A percentile compares a stretch with the other conserved stretches of the same genome.
Evolutionary conservation across 2,797 vertebrate genomes (phyloP).

Genomic region (Onychomys leucogaster): DNA sequence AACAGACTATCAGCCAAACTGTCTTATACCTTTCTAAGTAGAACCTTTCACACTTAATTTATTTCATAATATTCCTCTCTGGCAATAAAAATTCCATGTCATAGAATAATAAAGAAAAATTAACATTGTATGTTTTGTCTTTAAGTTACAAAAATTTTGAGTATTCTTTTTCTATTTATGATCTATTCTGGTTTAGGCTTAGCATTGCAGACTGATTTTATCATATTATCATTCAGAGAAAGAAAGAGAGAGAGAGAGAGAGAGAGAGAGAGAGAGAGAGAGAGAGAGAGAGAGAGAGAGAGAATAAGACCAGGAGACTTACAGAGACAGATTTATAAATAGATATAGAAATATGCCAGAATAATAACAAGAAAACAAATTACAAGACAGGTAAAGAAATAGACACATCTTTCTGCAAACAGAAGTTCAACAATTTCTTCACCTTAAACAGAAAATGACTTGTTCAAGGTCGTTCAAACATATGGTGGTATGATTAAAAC

Average conservation of each 20-base stretch:
- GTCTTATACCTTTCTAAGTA: neutral
- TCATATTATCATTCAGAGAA: neutral
- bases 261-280: neutral
- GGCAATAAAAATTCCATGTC: neutral
- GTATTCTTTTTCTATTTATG: neutral
- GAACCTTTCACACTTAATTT: neutral
- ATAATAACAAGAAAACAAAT: neutral
- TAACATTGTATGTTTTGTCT: neutral
- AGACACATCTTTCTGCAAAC: neutral
- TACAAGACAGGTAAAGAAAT: neutral
- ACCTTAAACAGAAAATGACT: constrained; percentile 10
- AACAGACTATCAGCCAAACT: neutral
- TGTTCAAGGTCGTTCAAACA: neutral
- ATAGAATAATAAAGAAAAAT: neutral
- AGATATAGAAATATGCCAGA: neutral
- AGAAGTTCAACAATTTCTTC: neutral
- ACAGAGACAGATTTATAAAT: neutral
- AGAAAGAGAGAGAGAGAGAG: neutral
- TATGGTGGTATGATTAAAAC: neutral
- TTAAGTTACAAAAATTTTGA: constrained; percentile 13
- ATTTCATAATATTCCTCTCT: neutral
- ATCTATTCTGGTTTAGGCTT: neutral
- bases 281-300: neutral
- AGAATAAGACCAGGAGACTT: neutral
- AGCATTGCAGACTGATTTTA: neutral